These are phyloP conservation scores for Pseudorasbora parva DNA, from an alignment of 2,113 vertebrate species.

Conservation along the genomic window DNA sequence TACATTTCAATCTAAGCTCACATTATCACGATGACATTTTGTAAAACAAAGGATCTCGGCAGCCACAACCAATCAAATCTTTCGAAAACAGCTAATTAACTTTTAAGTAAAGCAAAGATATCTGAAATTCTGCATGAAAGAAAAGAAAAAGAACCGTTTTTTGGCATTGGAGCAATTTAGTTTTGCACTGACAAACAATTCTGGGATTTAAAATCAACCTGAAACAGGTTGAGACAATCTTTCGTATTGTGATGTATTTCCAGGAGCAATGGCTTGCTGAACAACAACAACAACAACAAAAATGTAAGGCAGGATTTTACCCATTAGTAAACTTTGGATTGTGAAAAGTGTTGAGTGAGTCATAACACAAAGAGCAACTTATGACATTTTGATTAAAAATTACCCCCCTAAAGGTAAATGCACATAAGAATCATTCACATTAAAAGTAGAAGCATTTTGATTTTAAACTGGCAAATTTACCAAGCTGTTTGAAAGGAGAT, in stretches of 20 bases:
- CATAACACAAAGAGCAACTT: neutral
- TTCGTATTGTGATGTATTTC: neutral
- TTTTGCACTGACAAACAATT: neutral
- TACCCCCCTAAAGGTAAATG: neutral
- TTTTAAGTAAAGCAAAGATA: neutral
- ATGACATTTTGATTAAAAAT: neutral
- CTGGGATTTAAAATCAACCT: neutral
- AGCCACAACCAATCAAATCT: neutral
- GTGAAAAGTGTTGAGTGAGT: neutral
- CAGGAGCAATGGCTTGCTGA: neutral
- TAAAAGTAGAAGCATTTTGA: neutral
- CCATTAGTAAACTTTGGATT: neutral
- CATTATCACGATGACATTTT: too few species aligned
- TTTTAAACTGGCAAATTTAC: neutral
- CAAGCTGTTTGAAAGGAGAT: neutral
- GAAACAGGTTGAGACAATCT: neutral
- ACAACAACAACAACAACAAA: neutral
- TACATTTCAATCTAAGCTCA: neutral
- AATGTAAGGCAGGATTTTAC: neutral
- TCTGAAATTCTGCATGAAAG: neutral
- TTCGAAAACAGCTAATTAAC: neutral
- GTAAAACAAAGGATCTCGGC: neutral
- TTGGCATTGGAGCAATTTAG: neutral
- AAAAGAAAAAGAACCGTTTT: too few species aligned
- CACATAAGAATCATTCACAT: neutral